Evolutionary conservation across 2,113 vertebrate species (phyloP).

Genomic region (Peromyscus polionotus): DNA sequence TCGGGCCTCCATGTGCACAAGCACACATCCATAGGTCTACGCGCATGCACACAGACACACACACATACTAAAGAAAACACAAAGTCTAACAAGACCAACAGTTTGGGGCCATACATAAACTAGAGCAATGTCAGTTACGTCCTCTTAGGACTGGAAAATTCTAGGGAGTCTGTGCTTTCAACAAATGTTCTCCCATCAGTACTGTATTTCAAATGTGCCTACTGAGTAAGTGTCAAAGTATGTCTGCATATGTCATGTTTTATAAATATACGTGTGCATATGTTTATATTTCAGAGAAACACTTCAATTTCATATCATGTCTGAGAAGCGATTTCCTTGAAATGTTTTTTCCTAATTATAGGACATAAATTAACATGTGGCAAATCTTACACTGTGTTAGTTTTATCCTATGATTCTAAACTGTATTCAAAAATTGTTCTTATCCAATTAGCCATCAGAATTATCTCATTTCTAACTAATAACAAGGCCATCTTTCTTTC

Average conservation of each 20-base stretch:
- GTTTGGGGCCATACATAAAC: neutral
- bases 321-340: neutral
- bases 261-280: neutral
- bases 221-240: neutral
- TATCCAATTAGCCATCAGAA: slow-evolving; percentile 3
- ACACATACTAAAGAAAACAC: neutral
- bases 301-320: neutral
- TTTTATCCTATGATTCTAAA: slow-evolving; percentile 14
- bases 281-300: neutral
- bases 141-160: slow-evolving; percentile 6
- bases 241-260: neutral
- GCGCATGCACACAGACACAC: neutral
- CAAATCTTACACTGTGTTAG: neutral
- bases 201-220: neutral
- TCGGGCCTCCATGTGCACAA: neutral
- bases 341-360: neutral
- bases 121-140: neutral
- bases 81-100: slow-evolving; percentile 10
- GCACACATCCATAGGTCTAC: neutral
- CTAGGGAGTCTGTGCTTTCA: neutral
- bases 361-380: neutral
- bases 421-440: neutral
- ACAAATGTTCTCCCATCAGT: neutral
- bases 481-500: slow-evolving; percentile 2
- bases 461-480: neutral